Evolutionary conservation across 2,888 invertebrate genomes (phyloP), one percentile per base, ranked within the genome.

Genomic region (Lagria hirta): DNA sequence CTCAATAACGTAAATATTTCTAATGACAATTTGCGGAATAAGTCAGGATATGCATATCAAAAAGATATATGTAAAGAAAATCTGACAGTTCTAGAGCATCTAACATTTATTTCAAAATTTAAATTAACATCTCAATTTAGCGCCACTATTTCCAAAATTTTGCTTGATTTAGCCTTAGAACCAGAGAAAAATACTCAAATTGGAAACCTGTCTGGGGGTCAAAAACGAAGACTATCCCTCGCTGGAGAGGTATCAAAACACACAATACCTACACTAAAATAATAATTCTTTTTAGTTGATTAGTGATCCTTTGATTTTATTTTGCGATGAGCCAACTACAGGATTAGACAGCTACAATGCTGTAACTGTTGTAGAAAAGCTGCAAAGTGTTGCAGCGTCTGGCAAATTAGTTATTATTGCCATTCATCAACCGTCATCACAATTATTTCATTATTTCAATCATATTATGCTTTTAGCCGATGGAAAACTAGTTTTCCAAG

Each of bases 271-370:
- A 5, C 3, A 21, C n/a, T 2, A 34, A 18, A 23, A 20, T 14
- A 7, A 32, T 6, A 36, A 10, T 22, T 18, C 14, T 30, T 29
- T 45, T 18, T 41, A 44, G 88, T 76, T 93, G 5, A 74, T 95
- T 36, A 91, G 87, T 35, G 89, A 95, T 65, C 95, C 95, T 1
- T 83, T 85, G 2, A 79, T 96, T 40, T 71, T 96, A 34, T 94
- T 95, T 72, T 93, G 93, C 67, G 95, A 96, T 64, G 96, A 96
- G 66, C 93, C 93, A 0, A 95, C 94, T 0, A 91, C 92, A 0
- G 93, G 95, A 0, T 71, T 96, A 35, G 96, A 96, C 70, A 91
- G 92, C 55, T 94, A 82, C 70, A 90, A 85, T 64, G 93, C 96
- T 0, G 82, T 83, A 49, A 81, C 83, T 8, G 88, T 95, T 0